These are phyloP conservation scores for Molossus molossus DNA, from an alignment of 2,797 vertebrate genomes.

Conservation along the genomic window DNA sequence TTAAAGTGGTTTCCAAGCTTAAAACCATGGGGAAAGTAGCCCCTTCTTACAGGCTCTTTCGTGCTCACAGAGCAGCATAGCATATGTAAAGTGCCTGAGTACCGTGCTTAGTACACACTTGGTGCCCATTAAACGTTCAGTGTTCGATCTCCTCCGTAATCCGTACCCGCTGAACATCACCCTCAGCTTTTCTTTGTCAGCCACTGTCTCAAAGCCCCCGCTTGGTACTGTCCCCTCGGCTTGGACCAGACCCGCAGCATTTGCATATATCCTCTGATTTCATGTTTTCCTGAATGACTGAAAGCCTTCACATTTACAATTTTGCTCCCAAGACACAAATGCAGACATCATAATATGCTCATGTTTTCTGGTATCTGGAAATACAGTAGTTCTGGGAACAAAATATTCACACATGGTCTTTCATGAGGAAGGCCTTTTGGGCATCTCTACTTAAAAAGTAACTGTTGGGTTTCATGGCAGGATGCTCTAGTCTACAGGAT, in stretches of 20 bases:
- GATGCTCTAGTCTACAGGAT: not conserved
- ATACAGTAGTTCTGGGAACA: not conserved
- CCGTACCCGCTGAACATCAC: not conserved
- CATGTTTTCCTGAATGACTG: not conserved
- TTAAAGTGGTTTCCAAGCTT: not conserved
- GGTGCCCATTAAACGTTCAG: too few species aligned
- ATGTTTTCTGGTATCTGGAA: conserved; percentile 50
- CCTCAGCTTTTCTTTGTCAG: not conserved
- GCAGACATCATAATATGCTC: not conserved
- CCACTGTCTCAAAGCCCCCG: not conserved
- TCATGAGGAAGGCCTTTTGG: not conserved
- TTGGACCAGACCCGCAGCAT: not conserved
- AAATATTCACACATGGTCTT: not conserved
- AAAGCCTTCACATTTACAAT: not conserved
- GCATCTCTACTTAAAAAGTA: not conserved
- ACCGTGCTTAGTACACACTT: not conserved
- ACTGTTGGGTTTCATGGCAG: not conserved
- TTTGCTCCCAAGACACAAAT: conserved; percentile 42
- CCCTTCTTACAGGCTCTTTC: not conserved
- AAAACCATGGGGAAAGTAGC: not conserved
- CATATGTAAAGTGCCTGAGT: not conserved
- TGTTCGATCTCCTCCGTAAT: not conserved
- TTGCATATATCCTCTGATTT: not conserved
- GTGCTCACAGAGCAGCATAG: not conserved
- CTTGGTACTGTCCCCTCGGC: not conserved